A percentile compares a stretch with the other conserved stretches of the same genome.
These are phyloP conservation scores for Ianthella basta DNA, from an alignment of 37 sponge, comb jelly and placozoan species.

Conservation along the genomic window DNA sequence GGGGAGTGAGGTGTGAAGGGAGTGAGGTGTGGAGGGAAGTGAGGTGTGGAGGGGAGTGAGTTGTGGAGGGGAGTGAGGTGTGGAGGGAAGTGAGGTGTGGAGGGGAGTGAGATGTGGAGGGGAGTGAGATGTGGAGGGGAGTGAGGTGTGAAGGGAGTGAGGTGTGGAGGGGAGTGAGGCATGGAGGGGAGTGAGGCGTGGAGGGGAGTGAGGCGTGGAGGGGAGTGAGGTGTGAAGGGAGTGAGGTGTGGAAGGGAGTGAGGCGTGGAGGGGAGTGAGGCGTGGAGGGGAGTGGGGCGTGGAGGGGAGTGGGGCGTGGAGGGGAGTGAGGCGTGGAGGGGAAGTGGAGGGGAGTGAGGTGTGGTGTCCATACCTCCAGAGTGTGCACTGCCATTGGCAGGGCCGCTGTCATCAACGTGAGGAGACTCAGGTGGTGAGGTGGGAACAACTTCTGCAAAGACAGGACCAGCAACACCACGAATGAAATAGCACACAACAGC, in stretches of 20 bases:
- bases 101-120: conserved; percentile 30
- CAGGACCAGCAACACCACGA: no score
- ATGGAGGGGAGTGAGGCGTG: neutral
- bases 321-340: conserved; percentile 12
- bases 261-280: neutral
- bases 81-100: neutral
- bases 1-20: neutral
- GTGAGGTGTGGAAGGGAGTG: conserved; percentile 18
- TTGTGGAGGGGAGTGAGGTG: neutral
- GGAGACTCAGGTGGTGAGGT: no score
- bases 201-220: conserved; percentile 28
- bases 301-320: neutral
- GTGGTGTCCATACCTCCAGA: neutral
- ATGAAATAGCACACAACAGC: no score
- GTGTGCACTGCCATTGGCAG: neutral
- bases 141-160: conserved; percentile 29
- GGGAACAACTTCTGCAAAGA: no score
- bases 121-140: no score
- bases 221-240: no score
- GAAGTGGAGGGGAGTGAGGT: neutral
- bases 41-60: neutral
- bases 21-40: conserved; percentile 26
- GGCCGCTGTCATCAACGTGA: no score
- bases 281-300: conserved; percentile 11
- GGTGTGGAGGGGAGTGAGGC: no score